Conservation (phyloP, 2,113 vertebrate genomes). For the Centrocercus urophasianus region DNA sequence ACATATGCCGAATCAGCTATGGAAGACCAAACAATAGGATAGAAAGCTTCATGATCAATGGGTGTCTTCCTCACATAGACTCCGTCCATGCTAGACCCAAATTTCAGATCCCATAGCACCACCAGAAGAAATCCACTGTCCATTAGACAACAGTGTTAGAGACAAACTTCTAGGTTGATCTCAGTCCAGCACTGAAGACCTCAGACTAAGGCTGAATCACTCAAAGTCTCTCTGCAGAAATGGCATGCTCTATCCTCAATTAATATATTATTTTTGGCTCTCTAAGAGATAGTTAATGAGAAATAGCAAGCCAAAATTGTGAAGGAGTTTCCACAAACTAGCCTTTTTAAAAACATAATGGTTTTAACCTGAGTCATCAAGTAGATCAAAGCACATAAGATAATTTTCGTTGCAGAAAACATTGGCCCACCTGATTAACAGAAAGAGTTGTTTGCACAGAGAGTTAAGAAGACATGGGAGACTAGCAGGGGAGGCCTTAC, state of each 20-base stretch:
- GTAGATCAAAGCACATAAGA: not conserved
- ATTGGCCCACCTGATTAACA: not conserved
- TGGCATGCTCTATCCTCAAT: not conserved
- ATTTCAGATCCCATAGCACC: accelerated
- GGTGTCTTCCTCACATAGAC: not conserved
- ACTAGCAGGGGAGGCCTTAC: not conserved
- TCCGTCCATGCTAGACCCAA: not conserved
- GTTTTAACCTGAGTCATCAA: not conserved
- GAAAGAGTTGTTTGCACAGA: not conserved
- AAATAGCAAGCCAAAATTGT: accelerated
- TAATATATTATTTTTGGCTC: not conserved
- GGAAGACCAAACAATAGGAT: not conserved
- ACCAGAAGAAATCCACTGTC: not conserved
- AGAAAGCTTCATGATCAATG: not conserved
- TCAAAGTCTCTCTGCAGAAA: not conserved
- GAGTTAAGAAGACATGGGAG: not conserved
- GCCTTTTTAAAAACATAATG: not conserved
- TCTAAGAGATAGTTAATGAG: not conserved
- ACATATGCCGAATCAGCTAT: accelerated
- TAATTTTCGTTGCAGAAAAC: not conserved
- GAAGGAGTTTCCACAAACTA: not conserved
- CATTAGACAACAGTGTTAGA: not conserved
- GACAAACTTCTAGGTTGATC: not conserved
- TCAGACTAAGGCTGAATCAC: not conserved
- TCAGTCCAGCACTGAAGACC: not conserved